Evolutionary conservation across 2,797 vertebrate species (phyloP).

Genomic region (Bradypodion ventrale): DNA sequence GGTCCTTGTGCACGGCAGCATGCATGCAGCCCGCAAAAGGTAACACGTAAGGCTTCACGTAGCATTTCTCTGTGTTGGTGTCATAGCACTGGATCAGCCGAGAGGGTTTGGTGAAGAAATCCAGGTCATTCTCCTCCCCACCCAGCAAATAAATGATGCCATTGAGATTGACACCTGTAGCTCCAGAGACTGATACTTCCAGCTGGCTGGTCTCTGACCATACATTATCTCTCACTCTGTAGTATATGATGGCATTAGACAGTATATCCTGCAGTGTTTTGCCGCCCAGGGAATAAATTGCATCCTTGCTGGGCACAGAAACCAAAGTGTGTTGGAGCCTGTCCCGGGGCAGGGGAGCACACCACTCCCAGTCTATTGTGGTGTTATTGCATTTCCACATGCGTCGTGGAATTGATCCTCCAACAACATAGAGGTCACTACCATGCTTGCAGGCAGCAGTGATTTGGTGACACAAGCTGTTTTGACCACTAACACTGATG

Average conservation of each 20-base stretch:
- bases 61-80: conserved; percentile 89
- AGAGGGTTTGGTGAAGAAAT: conserved; percentile 98
- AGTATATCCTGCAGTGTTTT: conserved; percentile 96
- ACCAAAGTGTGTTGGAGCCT: conserved; percentile 96
- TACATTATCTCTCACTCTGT: conserved; percentile 93
- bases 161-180: conserved; percentile 93
- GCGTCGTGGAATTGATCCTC: conserved; percentile 94
- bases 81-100: conserved; percentile 97
- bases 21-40: conserved; percentile 97
- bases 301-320: conserved; percentile 88
- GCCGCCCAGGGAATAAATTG: conserved; percentile 95
- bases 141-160: conserved; percentile 96
- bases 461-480: conserved; percentile 98
- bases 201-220: conserved; percentile 96
- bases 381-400: conserved; percentile 99
- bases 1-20: conserved; percentile 93
- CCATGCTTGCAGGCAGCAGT: conserved; percentile 97
- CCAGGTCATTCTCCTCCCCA: conserved; percentile 97
- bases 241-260: conserved; percentile 95
- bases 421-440: conserved; percentile 93
- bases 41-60: conserved; percentile 92
- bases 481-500: conserved; percentile 95
- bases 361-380: conserved; percentile 98
- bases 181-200: conserved; percentile 94
- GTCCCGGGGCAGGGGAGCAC: conserved; percentile 93